Evolutionary conservation across 2,888 invertebrate species (phyloP).

Genomic region (Cinara cedri): DNA sequence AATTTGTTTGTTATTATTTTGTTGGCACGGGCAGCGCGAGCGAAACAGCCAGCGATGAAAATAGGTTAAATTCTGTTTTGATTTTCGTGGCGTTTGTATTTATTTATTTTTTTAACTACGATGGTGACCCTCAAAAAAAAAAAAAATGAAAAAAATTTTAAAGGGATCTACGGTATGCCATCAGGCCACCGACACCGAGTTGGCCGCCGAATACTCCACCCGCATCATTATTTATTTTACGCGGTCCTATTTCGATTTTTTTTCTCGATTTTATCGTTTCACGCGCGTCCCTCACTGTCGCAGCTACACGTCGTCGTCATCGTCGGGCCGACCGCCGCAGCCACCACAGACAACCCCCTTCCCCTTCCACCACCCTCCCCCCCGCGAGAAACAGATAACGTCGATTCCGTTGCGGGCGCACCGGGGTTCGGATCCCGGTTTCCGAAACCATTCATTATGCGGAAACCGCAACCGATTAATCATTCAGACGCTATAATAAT

Average conservation of each 20-base stretch:
- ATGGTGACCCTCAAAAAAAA: no score
- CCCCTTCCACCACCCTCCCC: neutral
- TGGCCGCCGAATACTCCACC: no score
- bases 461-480: conserved; percentile 24
- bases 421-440: neutral
- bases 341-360: neutral
- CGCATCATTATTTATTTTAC: neutral
- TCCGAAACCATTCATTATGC: conserved; percentile 35
- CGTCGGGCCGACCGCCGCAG: neutral
- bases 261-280: neutral
- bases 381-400: neutral
- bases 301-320: neutral
- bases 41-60: no score
- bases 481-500: neutral
- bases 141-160: no score
- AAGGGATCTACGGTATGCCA: no score
- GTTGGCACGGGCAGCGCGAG: no score
- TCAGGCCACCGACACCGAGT: no score
- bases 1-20: no score
- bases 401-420: conserved; percentile 18
- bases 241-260: conserved; percentile 4
- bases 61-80: no score
- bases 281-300: neutral
- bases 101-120: no score
- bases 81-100: no score